Percentiles rank a stretch among this genome's conserved stretches.
These are phyloP conservation scores for Phorcus lineatus DNA, from an alignment of 2,888 invertebrate species.

Conservation along the genomic window DNA sequence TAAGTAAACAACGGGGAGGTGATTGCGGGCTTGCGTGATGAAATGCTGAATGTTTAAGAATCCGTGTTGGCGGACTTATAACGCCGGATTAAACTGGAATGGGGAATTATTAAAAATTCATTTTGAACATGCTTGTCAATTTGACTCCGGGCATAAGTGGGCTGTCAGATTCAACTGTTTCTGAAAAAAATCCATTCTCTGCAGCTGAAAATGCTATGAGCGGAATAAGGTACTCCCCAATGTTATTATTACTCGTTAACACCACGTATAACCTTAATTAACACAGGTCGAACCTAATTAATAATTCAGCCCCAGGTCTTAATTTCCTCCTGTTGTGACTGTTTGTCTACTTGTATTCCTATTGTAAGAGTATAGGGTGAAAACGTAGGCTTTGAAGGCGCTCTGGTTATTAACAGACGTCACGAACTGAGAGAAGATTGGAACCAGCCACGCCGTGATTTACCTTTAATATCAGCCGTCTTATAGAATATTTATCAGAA, in stretches of 20 bases:
- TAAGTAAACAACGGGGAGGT: too few species aligned
- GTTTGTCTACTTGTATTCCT: background rate
- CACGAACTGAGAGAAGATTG: background rate
- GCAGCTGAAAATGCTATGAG: background rate
- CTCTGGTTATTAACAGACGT: background rate
- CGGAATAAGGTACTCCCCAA: background rate
- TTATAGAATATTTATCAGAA: background rate
- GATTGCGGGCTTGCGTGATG: too few species aligned
- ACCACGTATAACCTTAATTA: constrained; percentile 1
- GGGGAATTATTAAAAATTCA: background rate
- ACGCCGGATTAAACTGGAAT: background rate
- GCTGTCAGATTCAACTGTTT: background rate
- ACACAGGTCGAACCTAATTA: background rate
- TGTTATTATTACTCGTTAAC: background rate
- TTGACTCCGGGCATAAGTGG: background rate
- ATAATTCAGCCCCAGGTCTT: background rate
- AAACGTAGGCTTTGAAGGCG: background rate
- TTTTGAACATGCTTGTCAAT: background rate
- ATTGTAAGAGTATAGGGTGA: background rate
- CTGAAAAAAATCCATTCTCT: background rate
- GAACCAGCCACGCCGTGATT: background rate
- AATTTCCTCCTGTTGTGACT: background rate
- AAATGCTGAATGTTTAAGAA: too few species aligned
- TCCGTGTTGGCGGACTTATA: background rate
- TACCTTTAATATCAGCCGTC: background rate